These are phyloP conservation scores for Caenorhabditis wallacei DNA, from an alignment of 2,888 invertebrate genomes.

Conservation along the genomic window DNA sequence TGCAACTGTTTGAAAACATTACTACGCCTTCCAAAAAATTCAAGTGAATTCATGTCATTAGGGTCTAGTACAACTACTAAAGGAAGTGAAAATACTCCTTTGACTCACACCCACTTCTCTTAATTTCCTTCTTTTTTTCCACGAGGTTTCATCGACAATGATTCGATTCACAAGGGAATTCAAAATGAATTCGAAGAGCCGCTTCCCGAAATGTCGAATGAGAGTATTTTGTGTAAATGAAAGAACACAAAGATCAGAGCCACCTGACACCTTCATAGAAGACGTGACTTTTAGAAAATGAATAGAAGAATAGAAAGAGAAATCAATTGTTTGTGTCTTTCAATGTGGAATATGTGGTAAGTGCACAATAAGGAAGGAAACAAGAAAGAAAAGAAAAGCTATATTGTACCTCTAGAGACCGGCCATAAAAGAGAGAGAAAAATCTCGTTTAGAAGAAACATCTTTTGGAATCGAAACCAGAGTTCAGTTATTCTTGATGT, in stretches of 20 bases:
- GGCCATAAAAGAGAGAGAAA: slow-evolving; percentile 35
- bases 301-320: slow-evolving; percentile 19
- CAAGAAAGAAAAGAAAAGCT: slow-evolving; percentile 2
- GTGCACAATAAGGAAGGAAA: slow-evolving; percentile 5
- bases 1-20: slow-evolving; percentile 23
- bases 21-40: not conserved
- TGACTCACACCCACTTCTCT: slow-evolving; percentile 52
- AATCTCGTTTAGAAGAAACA: not conserved
- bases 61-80: slow-evolving; percentile 3
- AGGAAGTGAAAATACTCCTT: slow-evolving; percentile 6
- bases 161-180: slow-evolving; percentile 57
- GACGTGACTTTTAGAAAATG: slow-evolving; percentile 49
- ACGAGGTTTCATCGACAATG: slow-evolving; percentile 28
- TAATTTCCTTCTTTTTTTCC: slow-evolving; percentile 32
- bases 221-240: slow-evolving; percentile 30
- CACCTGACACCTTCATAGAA: slow-evolving; percentile 52
- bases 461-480: slow-evolving; percentile 39
- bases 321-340: slow-evolving; percentile 50
- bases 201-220: slow-evolving; percentile 8
- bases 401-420: slow-evolving; percentile 58
- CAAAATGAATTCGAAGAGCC: slow-evolving; percentile 4
- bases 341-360: slow-evolving; percentile 20
- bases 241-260: slow-evolving; percentile 21
- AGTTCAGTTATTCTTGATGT: slow-evolving; percentile 23
- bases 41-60: slow-evolving; percentile 43